Base-by-base conservation (phyloP, 1,140 invertebrate species). In the Anagrus nilaparvatae region DNA sequence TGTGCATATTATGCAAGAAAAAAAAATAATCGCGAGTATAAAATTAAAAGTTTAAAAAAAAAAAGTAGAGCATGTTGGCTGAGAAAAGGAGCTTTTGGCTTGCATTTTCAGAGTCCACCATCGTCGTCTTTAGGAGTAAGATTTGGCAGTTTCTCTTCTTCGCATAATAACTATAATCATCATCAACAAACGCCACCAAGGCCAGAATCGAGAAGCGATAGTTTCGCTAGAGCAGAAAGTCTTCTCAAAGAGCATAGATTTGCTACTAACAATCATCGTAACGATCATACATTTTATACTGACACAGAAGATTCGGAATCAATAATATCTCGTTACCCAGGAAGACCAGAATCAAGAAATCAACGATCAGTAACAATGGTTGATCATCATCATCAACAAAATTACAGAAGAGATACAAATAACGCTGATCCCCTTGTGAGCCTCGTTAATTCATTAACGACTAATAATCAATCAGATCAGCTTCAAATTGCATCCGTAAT, bases 381-480 rank as follows among this genome's bases (percentile, higher is more conserved):
- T 17, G 62, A 65, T 53, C 62, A 67, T 31, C 53, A 65, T 25
- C 33, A 43, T 10, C 21, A 45, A 32, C 36, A 49, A 38, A 21
- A 47, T 1, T 8, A 1, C 48, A 39, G 3, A 24, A 4, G 8
- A 27, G 31, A 8, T 17, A 17, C 13, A 44, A 46, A 19, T 41
- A 47, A 14, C 33, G 36, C 52, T 35, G 59, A 67, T 44, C 59
- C 63, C 44, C 58, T 70, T 51, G 59, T 60, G 49, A 67, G 60
- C 55, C 58, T 70, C 33, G 65, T 70, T 53, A 61, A 61, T 28
- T 67, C 68, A 21, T 45, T n/a, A n/a, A n/a, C n/a, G n/a, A n/a
- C n/a, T n/a, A n/a, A n/a, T n/a, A n/a, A n/a, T n/a, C n/a, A n/a
- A n/a, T n/a, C n/a, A n/a, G n/a, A n/a, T n/a, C n/a, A n/a, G n/a